These are phyloP conservation scores for Didymodactylos carnosus DNA, from an alignment of 2,888 invertebrate genomes.

Conservation along the genomic window DNA sequence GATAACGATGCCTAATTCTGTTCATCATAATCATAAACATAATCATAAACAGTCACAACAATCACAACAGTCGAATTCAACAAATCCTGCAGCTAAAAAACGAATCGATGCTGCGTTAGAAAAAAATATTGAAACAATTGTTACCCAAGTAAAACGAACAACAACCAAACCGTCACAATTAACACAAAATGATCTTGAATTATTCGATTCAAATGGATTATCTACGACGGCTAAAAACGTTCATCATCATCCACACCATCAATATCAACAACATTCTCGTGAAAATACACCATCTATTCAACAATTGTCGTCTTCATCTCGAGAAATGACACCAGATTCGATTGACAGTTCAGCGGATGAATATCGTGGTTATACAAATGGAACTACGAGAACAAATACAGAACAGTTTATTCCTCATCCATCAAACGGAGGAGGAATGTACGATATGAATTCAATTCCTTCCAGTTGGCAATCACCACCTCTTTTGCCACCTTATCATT, in stretches of 20 bases:
- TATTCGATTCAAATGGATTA: background rate
- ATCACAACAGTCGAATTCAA: background rate
- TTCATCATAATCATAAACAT: no score
- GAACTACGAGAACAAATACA: no score
- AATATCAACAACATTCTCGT: background rate
- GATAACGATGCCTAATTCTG: background rate
- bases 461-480: background rate
- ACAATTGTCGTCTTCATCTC: background rate
- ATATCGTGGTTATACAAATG: no score
- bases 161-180: background rate
- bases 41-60: no score
- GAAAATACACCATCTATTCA: background rate
- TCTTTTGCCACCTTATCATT: background rate
- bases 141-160: background rate
- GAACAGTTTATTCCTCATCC: no score
- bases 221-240: background rate
- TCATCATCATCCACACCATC: no score
- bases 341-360: slow-evolving; percentile 1
- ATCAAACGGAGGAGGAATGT: no score
- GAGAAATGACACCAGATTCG: slow-evolving; percentile 14
- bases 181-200: background rate
- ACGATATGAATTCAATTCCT: no score
- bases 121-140: background rate
- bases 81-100: background rate
- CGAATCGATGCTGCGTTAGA: background rate